A percentile compares a stretch with the other conserved stretches of the same genome.
Conservation (phyloP, 2,113 vertebrate genomes). For the Alethe castanea region DNA sequence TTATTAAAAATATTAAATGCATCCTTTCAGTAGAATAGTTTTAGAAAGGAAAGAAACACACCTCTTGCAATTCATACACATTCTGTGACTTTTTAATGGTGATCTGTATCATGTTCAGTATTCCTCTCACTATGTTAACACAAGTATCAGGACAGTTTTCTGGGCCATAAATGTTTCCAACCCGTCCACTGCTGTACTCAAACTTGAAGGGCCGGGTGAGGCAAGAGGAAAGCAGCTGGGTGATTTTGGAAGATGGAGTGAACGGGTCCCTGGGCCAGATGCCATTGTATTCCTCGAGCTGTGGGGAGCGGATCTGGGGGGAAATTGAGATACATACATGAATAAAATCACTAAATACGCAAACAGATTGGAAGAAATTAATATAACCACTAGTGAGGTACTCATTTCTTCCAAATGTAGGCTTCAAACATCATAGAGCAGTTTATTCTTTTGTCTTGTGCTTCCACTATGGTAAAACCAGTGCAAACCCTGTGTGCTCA, state of each 20-base stretch:
- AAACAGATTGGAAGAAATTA: background rate
- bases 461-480: background rate
- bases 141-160: conserved; percentile 58
- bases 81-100: conserved; percentile 81
- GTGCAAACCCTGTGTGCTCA: background rate
- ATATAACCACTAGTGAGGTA: background rate
- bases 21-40: background rate
- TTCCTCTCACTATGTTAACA: conserved; percentile 78
- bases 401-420: background rate
- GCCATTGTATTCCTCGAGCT: conserved; percentile 74
- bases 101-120: conserved; percentile 75
- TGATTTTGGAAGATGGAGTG: conserved; percentile 67
- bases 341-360: background rate
- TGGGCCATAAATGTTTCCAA: conserved; percentile 74
- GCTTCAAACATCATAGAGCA: background rate
- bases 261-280: conserved; percentile 73
- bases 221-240: conserved; percentile 54
- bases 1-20: background rate
- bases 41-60: background rate
- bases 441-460: background rate
- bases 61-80: conserved; percentile 81
- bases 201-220: conserved; percentile 73
- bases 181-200: conserved; percentile 73
- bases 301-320: conserved; percentile 66
- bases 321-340: background rate